A percentile compares a stretch with the other conserved stretches of the same genome.
These are phyloP conservation scores for Cyanoramphus novaezelandiae DNA, from an alignment of 2,113 vertebrate species.

Conservation along the genomic window DNA sequence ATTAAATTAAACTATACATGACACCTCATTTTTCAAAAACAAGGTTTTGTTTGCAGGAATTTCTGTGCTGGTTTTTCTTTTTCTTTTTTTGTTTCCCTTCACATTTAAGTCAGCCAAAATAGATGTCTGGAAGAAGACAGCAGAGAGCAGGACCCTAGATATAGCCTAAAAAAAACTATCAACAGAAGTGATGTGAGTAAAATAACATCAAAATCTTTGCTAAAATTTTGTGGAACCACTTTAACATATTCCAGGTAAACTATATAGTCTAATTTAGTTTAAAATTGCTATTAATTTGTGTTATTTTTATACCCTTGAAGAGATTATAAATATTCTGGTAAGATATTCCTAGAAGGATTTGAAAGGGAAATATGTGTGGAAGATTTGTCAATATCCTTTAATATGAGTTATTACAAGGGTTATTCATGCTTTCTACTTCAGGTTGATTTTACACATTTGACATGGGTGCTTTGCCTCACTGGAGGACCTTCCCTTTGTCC, in stretches of 20 bases:
- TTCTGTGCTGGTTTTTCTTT: neutral
- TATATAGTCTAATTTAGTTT: neutral
- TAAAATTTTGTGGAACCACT: neutral
- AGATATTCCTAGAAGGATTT: neutral
- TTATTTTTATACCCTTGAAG: neutral
- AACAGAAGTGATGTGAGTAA: neutral
- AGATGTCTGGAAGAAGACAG: slow-evolving; percentile 23
- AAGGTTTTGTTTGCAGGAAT: neutral
- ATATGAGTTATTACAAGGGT: neutral
- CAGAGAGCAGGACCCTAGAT: neutral
- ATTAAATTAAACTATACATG: slow-evolving; percentile 44
- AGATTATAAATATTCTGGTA: neutral
- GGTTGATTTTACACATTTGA: neutral
- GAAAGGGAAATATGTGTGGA: neutral
- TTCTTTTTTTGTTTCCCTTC: neutral
- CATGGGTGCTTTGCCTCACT: neutral
- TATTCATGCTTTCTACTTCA: neutral
- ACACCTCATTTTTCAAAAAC: slow-evolving; percentile 43
- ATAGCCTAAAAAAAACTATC: neutral
- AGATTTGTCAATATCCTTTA: neutral
- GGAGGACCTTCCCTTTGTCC: neutral
- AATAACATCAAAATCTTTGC: neutral
- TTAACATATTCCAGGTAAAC: neutral
- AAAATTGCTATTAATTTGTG: neutral
- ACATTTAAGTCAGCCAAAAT: slow-evolving; percentile 36